A percentile compares a stretch with the other conserved stretches of the same genome.
phyloP scores from a whole-genome alignment of 2,797 vertebrate species.

The Anas capensis region DNA sequence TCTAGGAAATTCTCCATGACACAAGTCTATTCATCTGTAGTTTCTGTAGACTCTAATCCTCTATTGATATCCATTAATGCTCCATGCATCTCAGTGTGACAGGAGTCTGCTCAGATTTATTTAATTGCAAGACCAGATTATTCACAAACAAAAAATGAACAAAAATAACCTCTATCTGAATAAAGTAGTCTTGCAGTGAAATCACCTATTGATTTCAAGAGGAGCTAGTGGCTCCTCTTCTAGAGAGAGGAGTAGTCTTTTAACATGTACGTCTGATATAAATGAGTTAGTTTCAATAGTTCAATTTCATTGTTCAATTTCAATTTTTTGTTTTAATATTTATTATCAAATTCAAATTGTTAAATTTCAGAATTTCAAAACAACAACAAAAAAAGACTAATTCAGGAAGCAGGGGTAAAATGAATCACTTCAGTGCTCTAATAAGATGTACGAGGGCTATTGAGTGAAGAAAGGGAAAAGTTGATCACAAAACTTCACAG shows the following conservation, averaged over 20 bases:
- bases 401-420: not conserved
- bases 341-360: too few species aligned
- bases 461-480: not conserved
- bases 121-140: not conserved
- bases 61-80: not conserved
- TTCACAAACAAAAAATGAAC: not conserved
- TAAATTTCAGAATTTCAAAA: too few species aligned
- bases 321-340: too few species aligned
- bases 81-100: not conserved
- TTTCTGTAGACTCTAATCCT: not conserved
- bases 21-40: not conserved
- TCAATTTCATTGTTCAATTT: too few species aligned
- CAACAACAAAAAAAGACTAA: too few species aligned
- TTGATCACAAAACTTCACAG: not conserved
- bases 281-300: not conserved
- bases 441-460: not conserved
- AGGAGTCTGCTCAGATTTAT: rapidly evolving
- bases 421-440: not conserved
- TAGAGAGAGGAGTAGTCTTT: not conserved
- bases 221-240: not conserved
- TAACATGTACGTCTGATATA: not conserved
- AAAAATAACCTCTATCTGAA: not conserved
- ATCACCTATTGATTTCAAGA: not conserved
- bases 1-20: constrained; percentile 22
- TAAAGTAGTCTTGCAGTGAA: not conserved